Base-by-base conservation (phyloP, 2,888 invertebrate species). In the Tricholauxania praeusta region DNA sequence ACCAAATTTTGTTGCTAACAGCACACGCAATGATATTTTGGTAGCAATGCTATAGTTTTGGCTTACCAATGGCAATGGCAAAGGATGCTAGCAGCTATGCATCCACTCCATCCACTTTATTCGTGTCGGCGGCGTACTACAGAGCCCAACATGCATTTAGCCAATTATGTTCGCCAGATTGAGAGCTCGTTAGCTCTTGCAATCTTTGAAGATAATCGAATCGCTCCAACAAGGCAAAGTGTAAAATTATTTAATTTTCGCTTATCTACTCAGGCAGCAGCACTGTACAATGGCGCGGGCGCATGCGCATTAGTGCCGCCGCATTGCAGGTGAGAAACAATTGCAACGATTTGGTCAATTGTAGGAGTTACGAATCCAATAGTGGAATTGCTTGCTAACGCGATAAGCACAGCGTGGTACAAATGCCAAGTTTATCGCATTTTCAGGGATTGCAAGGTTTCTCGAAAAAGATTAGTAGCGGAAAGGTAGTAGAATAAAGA, bases 181-280 rank as follows among this genome's bases (percentile, higher is more conserved):
- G 78, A 78, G 78, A 77, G 77, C 78, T 79, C 77, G 78, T 79
- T 79, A 79, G 64, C 63, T 39, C 39, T 19, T 39, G 64, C 71
- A 75, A 75, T 75, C 75, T 71, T 49, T 53, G 64, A 57, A 67
- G 75, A 75, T 75, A 75, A 75, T 75, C 75, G 75, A 62, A 70
- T 72, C 69, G 70, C 70, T 66, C 70, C 53, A 47, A 64, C 64
- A n/a, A 32, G 62, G 68, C 77, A 74, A 79, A 79, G 79, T 79
- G 79, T 79, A 79, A 79, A 79, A 76, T 76, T 76, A 74, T 78
- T 78, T 78, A 78, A 79, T 79, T 79, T 77, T 68, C 72, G 73
- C 78, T 77, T 78, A 78, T 77, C 77, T 52, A 51, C 60, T 55
- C 71, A 28, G 22, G 71, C 60, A 68, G 70, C 74, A 71, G 72